A percentile compares a stretch with the other conserved stretches of the same genome.
Evolutionary conservation across 2,888 invertebrate genomes (phyloP).

Genomic region (Pimpla rufipes): DNA sequence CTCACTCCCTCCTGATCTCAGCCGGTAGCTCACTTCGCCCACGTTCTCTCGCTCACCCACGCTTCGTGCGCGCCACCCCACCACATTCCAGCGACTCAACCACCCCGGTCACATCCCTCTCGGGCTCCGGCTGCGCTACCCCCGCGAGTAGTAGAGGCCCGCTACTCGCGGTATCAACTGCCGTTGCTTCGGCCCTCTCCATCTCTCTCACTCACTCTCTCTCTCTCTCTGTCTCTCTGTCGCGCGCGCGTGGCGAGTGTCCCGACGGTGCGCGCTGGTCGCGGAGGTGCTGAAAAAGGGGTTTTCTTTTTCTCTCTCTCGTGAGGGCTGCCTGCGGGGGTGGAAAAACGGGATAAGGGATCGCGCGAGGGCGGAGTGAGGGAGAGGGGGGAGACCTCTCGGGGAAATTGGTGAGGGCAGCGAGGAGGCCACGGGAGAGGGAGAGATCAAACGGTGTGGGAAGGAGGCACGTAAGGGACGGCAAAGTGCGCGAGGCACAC

Average conservation of each 20-base stretch:
- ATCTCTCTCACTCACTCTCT: too few relatives aligned
- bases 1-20: constrained; percentile 58
- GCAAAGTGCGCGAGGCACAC: constrained; percentile 38
- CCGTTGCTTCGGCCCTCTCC: too few relatives aligned
- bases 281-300: constrained; percentile 27
- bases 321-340: too few relatives aligned
- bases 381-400: too few relatives aligned
- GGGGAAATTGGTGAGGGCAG: neutral
- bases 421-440: neutral
- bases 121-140: constrained; percentile 61
- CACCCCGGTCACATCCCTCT: constrained; percentile 66
- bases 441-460: neutral
- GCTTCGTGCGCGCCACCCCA: constrained; percentile 55
- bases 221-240: constrained; percentile 13
- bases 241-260: too few relatives aligned
- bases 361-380: too few relatives aligned
- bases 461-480: constrained; percentile 24
- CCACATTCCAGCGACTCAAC: constrained; percentile 64
- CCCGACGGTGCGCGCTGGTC: constrained; percentile 1
- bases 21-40: constrained; percentile 58
- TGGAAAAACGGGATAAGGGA: too few relatives aligned
- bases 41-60: constrained; percentile 63
- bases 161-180: constrained; percentile 63
- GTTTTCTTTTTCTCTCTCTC: neutral
- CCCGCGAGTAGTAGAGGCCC: constrained; percentile 58